Evolutionary conservation across 2,797 vertebrate species (phyloP), one percentile per base, ranked within the genome.

Genomic region (Orientallactaga sibirica): DNA sequence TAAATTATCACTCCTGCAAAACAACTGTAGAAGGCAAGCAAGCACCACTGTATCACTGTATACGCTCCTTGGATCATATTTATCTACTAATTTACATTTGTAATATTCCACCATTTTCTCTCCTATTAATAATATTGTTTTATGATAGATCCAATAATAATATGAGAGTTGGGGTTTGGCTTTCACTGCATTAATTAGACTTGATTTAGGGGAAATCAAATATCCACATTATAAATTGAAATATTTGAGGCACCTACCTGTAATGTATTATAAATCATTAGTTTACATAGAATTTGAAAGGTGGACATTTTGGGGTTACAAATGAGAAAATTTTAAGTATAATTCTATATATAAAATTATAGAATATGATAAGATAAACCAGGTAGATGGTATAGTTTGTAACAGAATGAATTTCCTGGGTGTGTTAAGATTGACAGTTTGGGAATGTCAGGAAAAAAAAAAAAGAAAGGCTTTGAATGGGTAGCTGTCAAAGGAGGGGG

Each of bases 311-410:
- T 7, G 3, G 25, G 9, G 16, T 27, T 29, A 33, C 3, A 82
- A 61, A 33, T 41, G 24, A 74, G 64, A 18, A 16, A 70, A n/a
- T 70, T 52, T 4, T 29, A 20, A 74, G 10, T 27, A 66, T 27
- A 27, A 7, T 41, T 2, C n/a, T 68, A 2, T 43, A 64, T 67
- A 61, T 80, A 71, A 37, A 86, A 52, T 1, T 76, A 29, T 22
- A 5, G 20, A 41, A 0, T 5, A 41, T 4, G 14, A 19, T 68
- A 55, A 66, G 15, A 52, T 81, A 52, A 27, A 2, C 4, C 18
- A 58, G 0, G 7, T 18, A 66, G 1, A 43, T 82, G 61, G 3
- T 25, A 0, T 20, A 75, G 1, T 62, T 3, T 29, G 10, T 10
- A 68, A 48, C 7, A 73, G 2, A 62, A 84, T 58, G 18, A 7